Evolutionary conservation across 2,797 vertebrate species (phyloP).

Genomic region (Gymnothorax reevesii): DNA sequence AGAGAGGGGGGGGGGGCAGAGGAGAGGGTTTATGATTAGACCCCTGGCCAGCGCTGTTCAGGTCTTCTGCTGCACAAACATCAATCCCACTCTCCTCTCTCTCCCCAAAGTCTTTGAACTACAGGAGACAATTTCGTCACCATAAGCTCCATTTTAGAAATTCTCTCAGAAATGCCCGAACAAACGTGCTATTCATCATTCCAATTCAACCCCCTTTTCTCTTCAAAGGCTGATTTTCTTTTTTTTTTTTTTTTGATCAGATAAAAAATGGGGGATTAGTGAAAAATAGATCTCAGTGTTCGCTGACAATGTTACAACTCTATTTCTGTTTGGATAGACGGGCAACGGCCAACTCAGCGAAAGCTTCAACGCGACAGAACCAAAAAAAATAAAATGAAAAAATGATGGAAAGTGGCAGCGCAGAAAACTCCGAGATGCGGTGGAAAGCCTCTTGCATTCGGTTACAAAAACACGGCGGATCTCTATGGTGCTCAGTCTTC

Average conservation of each 20-base stretch:
- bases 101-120: conserved; percentile 58
- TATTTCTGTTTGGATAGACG: not conserved
- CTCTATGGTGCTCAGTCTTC: conserved; percentile 12
- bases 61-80: conserved; percentile 45
- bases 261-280: conserved; percentile 24
- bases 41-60: conserved; percentile 30
- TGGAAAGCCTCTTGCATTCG: conserved; percentile 27
- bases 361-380: not conserved
- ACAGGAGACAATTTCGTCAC: conserved; percentile 52
- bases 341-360: not conserved
- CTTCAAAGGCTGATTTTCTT: conserved; percentile 19
- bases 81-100: conserved; percentile 44
- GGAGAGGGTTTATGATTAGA: conserved; percentile 43
- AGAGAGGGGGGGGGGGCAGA: not conserved
- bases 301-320: conserved; percentile 1
- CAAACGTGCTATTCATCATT: conserved; percentile 44
- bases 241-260: conserved; percentile 29
- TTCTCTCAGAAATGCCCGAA: conserved; percentile 64
- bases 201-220: conserved; percentile 28
- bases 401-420: not conserved
- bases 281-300: conserved; percentile 9
- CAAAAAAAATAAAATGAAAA: not conserved
- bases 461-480: conserved; percentile 33
- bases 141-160: conserved; percentile 50
- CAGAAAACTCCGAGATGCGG: not conserved